phyloP scores from a whole-genome alignment of 1,140 invertebrate species.

The Trachymyrmex cornetzi region DNA sequence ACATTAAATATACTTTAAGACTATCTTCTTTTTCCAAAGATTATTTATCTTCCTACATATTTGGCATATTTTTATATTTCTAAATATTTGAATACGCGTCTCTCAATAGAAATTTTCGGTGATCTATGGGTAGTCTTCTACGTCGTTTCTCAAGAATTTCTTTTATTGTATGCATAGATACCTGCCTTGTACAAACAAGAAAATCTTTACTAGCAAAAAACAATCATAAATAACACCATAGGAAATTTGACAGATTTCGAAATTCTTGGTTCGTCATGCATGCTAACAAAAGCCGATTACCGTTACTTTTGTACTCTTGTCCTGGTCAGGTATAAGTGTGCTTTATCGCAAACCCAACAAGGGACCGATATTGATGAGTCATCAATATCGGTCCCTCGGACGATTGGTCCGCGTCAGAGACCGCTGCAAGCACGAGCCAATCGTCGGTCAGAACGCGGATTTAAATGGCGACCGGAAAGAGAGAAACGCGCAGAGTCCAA shows the following conservation, averaged over 20 bases:
- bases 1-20: too few relatives aligned
- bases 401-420: conserved; percentile 63
- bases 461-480: conserved; percentile 56
- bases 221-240: too few relatives aligned
- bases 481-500: conserved; percentile 20
- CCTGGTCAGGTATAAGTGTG: background rate
- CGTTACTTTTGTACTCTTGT: background rate
- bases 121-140: background rate
- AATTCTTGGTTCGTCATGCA: background rate
- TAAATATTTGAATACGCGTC: background rate
- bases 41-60: background rate
- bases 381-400: conserved; percentile 66
- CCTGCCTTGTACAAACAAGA: background rate
- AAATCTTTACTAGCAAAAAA: too few relatives aligned
- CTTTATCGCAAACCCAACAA: conserved; percentile 55
- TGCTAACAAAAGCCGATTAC: background rate
- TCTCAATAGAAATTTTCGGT: background rate
- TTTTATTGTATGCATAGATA: background rate
- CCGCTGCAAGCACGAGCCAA: conserved; percentile 58
- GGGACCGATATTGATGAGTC: too few relatives aligned
- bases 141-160: background rate
- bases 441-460: conserved; percentile 29
- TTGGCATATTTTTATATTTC: too few relatives aligned
- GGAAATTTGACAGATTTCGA: background rate
- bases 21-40: background rate